phyloP scores from a whole-genome alignment of 2,888 invertebrate genomes.

The Dilophus febrilis region DNA sequence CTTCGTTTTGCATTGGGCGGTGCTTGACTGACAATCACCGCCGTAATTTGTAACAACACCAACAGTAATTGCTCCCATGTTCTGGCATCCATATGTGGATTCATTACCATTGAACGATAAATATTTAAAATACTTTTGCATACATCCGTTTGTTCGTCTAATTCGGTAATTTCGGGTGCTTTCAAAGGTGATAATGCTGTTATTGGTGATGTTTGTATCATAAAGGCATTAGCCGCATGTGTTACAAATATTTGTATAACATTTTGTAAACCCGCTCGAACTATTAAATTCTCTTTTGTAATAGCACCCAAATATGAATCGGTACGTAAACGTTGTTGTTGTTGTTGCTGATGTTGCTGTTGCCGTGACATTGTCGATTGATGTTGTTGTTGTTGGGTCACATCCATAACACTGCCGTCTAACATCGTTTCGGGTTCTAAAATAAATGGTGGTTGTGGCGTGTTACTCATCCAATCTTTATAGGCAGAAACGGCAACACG shows the following conservation, averaged over 20 bases:
- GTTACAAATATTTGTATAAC: slow-evolving; percentile 56
- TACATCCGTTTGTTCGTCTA: slow-evolving; percentile 88
- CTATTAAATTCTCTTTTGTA: slow-evolving; percentile 57
- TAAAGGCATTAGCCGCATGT: slow-evolving; percentile 88
- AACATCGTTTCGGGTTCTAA: slow-evolving; percentile 37
- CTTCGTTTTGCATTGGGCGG: slow-evolving; percentile 60
- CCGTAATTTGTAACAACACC: slow-evolving; percentile 81
- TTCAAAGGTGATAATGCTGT: slow-evolving; percentile 38
- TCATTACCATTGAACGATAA: slow-evolving; percentile 94
- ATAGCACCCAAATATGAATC: slow-evolving; percentile 78
- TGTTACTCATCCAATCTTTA: slow-evolving; percentile 88
- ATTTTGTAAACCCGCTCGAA: slow-evolving; percentile 66
- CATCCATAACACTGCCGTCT: slow-evolving; percentile 24
- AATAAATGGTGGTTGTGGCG: slow-evolving; percentile 57
- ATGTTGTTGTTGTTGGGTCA: slow-evolving; percentile 32
- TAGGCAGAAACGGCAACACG: slow-evolving; percentile 81
- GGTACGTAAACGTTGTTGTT: slow-evolving; percentile 46
- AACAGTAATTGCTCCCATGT: slow-evolving; percentile 85
- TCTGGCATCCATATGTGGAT: slow-evolving; percentile 75
- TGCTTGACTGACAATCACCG: slow-evolving; percentile 66
- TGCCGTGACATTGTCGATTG: slow-evolving; percentile 13
- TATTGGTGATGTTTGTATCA: slow-evolving; percentile 35
- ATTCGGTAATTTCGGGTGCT: slow-evolving; percentile 43
- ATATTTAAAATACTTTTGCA: slow-evolving; percentile 92
- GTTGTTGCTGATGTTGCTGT: slow-evolving; percentile 12